Evolutionary conservation across 2,888 invertebrate species (phyloP), one percentile per base, ranked within the genome.

Genomic region (Drosophila picticornis): DNA sequence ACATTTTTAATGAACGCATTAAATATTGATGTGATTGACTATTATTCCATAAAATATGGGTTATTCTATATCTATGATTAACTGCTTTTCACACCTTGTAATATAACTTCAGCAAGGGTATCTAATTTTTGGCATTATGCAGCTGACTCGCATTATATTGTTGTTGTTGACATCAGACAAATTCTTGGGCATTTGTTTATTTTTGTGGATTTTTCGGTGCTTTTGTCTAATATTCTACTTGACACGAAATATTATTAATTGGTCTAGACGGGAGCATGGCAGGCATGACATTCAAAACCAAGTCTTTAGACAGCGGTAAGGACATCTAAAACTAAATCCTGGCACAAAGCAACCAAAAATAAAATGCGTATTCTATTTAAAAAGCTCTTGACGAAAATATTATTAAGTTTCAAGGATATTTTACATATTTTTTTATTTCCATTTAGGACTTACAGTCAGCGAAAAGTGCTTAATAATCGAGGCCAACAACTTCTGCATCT

Each of bases 201-300:
- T 76, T 60, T 69, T 75, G 43, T 43, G 68, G 46, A 68, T 51
- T 57, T 69, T 73, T 72, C 34, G 52, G 29, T 40, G 67, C 76
- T 67, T 70, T 75, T 84, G 75, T 80, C 68, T 77, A 64, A 77
- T 73, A 79, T 75, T 80, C 61, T 55, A 77, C 79, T 82, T 84
- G 88, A 84, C 85, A 84, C 81, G 85, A 75, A 84, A 87, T 85
- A 87, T 86, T 82, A 86, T 88, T 82, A 84, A 86, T 86, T 84
- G 77, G 86, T 86, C 86, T 86, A 86, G 86, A 87, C 86, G 63
- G 61, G 58, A 63, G 50, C 71, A 34, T 59, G 56, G 48, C 71
- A 77, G 73, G 51, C 72, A 64, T 58, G 58, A 64, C 46, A 71
- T 40, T 19, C 58, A 60, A 78, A 64, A 51, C 67, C 56, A 74